These are phyloP conservation scores for Cinclus mexicanus DNA, from an alignment of 2,113 vertebrate genomes.

Conservation along the genomic window DNA sequence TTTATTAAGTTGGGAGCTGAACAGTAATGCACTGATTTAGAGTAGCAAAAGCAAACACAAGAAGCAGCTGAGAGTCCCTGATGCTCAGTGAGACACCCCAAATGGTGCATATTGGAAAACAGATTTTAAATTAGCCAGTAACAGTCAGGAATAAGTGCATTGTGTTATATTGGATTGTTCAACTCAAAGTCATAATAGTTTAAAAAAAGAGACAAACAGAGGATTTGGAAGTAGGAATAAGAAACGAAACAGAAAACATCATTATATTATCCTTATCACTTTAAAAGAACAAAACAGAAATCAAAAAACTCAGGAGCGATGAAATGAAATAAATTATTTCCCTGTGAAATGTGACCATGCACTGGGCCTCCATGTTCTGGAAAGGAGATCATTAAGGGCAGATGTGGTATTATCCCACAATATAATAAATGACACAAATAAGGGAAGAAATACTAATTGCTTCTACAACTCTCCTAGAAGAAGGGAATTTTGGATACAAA, in stretches of 20 bases:
- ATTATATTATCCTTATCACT: background rate
- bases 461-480: background rate
- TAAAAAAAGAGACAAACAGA: background rate
- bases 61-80: background rate
- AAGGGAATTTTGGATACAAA: background rate
- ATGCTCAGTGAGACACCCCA: background rate
- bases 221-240: background rate
- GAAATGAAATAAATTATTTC: background rate
- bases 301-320: background rate
- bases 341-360: background rate
- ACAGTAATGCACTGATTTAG: background rate
- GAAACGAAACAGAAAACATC: background rate
- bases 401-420: background rate
- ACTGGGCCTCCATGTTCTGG: background rate
- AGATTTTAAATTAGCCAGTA: background rate
- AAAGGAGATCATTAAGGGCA: background rate
- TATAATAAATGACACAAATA: background rate
- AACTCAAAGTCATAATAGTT: background rate
- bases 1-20: background rate
- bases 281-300: background rate
- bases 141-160: background rate
- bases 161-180: background rate
- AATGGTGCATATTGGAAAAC: background rate
- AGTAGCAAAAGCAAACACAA: background rate
- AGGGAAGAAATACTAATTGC: background rate